Evolutionary conservation across 2,888 invertebrate genomes (phyloP).

Genomic region (Mesorhabditis spiculigera): DNA sequence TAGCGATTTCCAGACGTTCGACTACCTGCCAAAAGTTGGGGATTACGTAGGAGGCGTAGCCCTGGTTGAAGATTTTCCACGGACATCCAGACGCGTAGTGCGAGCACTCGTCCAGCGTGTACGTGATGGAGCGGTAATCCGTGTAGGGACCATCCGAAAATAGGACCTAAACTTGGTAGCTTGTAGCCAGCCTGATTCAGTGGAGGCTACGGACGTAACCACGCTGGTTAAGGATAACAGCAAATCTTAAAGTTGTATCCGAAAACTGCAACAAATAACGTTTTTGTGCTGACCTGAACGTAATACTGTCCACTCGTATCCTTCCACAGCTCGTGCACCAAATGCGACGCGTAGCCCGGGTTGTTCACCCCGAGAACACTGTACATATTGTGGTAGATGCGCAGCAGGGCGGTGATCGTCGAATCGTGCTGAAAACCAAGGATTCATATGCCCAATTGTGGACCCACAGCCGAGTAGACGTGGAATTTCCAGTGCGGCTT

Average conservation of each 20-base stretch:
- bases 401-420: neutral
- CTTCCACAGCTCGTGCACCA: slow-evolving; percentile 6
- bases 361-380: neutral
- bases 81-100: neutral
- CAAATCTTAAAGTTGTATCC: too few species aligned
- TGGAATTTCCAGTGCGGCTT: neutral
- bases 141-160: neutral
- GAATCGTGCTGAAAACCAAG: slow-evolving; percentile 4
- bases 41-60: neutral
- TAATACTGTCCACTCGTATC: neutral
- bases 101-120: neutral
- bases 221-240: too few species aligned
- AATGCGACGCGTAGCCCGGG: slow-evolving; percentile 3
- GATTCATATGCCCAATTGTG: neutral
- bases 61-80: neutral
- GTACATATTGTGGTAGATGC: neutral
- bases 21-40: neutral
- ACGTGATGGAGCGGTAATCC: neutral
- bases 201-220: too few species aligned
- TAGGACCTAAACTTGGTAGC: neutral
- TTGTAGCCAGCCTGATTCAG: neutral
- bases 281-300: neutral
- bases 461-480: neutral
- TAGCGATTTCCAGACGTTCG: too few species aligned
- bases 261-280: neutral